Evolutionary conservation across 2,888 invertebrate genomes (phyloP).

Genomic region (Phortica magna): DNA sequence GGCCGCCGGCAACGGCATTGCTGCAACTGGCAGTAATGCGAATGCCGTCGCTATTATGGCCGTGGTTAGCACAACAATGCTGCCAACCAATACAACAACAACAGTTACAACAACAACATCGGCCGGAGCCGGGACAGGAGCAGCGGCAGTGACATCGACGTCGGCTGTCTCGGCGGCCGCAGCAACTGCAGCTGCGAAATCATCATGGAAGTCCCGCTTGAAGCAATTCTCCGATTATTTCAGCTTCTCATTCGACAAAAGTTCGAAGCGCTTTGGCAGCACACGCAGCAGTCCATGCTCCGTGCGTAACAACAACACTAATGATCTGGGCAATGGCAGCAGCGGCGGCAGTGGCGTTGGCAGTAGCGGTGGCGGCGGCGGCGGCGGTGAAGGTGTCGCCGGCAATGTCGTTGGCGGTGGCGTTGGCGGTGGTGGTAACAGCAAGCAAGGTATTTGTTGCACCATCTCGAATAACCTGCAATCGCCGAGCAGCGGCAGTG

Average conservation of each 20-base stretch:
- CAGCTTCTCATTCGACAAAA: constrained; percentile 77
- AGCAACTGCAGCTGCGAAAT: constrained; percentile 49
- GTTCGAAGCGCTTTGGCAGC: constrained; percentile 74
- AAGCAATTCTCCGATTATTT: constrained; percentile 78
- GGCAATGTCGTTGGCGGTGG: neutral
- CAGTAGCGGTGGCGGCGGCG: constrained; percentile 6
- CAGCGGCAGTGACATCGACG: constrained; percentile 40
- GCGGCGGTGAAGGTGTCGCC: neutral
- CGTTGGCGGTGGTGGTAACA: neutral
- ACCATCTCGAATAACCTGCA: constrained; percentile 75
- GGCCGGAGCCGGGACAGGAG: constrained; percentile 26
- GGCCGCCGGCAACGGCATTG: constrained; percentile 55
- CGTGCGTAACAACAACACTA: constrained; percentile 62
- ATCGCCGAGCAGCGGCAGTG: constrained; percentile 55
- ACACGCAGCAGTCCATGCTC: constrained; percentile 76
- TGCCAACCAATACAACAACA: neutral
- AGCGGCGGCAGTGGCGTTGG: neutral
- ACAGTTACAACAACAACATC: neutral
- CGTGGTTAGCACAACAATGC: constrained; percentile 20
- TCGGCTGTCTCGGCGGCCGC: constrained; percentile 35
- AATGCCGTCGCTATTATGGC: constrained; percentile 6
- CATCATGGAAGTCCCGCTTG: constrained; percentile 76
- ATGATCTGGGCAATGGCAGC: constrained; percentile 23
- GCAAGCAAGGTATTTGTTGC: constrained; percentile 68
- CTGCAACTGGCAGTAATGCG: constrained; percentile 36